These are phyloP conservation scores for Leptodactylus fuscus DNA, from an alignment of 2,113 vertebrate species.

Conservation along the genomic window DNA sequence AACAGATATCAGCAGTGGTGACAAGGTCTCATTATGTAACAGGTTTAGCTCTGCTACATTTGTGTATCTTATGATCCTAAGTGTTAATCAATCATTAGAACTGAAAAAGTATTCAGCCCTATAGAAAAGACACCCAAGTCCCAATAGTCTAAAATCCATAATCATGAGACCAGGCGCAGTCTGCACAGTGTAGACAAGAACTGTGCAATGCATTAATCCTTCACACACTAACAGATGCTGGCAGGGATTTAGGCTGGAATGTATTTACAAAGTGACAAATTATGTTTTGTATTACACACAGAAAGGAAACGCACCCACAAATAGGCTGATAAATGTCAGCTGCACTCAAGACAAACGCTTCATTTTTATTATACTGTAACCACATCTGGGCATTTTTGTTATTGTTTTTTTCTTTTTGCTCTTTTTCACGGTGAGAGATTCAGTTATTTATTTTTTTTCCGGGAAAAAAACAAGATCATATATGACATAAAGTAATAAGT, in stretches of 20 bases:
- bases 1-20: too few relatives aligned
- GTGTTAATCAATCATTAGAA: not conserved
- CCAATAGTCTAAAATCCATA: constrained; percentile 68
- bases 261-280: constrained; percentile 90
- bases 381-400: constrained; percentile 69
- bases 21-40: too few relatives aligned
- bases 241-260: constrained; percentile 85
- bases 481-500: constrained; percentile 82
- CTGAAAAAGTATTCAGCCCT: constrained; percentile 63
- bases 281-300: constrained; percentile 81
- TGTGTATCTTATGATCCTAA: not conserved
- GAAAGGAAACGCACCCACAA: constrained; percentile 85
- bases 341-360: constrained; percentile 85
- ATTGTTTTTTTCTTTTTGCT: constrained; percentile 2
- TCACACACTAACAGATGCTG: constrained; percentile 83
- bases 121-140: constrained; percentile 61
- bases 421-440: constrained; percentile 69
- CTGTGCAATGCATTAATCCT: constrained; percentile 80
- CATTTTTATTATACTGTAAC: constrained; percentile 94
- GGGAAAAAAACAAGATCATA: constrained; percentile 77
- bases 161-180: constrained; percentile 68
- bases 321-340: constrained; percentile 90
- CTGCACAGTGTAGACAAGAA: constrained; percentile 71
- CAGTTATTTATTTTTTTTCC: constrained; percentile 82
- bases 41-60: not conserved